phyloP scores from a whole-genome alignment of 2,113 vertebrate genomes.

The Calidris pygmaea region DNA sequence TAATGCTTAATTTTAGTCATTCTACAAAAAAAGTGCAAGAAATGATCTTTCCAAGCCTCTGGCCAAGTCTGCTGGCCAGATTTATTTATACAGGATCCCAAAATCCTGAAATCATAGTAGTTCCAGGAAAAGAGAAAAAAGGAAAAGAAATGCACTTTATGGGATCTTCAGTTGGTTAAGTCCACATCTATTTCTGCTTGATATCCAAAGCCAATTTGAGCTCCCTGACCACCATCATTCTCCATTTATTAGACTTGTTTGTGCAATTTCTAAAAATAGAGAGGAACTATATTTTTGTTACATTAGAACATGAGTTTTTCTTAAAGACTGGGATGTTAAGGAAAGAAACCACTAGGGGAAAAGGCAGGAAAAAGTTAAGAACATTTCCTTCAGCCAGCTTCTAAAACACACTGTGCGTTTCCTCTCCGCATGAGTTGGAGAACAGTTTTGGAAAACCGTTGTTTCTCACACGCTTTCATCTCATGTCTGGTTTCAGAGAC shows the following conservation, averaged over 20 bases:
- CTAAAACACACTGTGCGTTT: slow-evolving; percentile 32
- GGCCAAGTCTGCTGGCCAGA: slow-evolving; percentile 13
- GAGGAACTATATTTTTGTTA: slow-evolving; percentile 37
- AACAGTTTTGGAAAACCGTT: not conserved
- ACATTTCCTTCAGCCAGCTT: slow-evolving; percentile 59
- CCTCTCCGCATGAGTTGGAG: not conserved
- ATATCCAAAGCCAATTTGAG: not conserved
- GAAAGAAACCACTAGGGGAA: slow-evolving; percentile 43
- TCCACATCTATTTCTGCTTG: slow-evolving; percentile 43
- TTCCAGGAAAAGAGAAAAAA: slow-evolving; percentile 58
- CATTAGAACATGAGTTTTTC: slow-evolving; percentile 6
- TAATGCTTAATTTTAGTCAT: slow-evolving; percentile 26
- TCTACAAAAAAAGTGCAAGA: not conserved
- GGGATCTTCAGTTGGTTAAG: not conserved
- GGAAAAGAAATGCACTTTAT: slow-evolving; percentile 15
- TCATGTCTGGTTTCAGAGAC: slow-evolving; percentile 7
- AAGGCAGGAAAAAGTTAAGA: slow-evolving; percentile 40
- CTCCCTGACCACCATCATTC: slow-evolving; percentile 34
- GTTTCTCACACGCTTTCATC: slow-evolving; percentile 13
- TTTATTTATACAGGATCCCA: slow-evolving; percentile 57
- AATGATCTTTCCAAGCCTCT: slow-evolving; percentile 36
- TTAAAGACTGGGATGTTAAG: slow-evolving; percentile 33
- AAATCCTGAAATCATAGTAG: slow-evolving; percentile 42
- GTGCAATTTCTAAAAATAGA: slow-evolving; percentile 41
- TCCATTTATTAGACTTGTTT: slow-evolving; percentile 39